Conservation (phyloP, 2,113 vertebrate species). For the Mormyrus lacerda region DNA sequence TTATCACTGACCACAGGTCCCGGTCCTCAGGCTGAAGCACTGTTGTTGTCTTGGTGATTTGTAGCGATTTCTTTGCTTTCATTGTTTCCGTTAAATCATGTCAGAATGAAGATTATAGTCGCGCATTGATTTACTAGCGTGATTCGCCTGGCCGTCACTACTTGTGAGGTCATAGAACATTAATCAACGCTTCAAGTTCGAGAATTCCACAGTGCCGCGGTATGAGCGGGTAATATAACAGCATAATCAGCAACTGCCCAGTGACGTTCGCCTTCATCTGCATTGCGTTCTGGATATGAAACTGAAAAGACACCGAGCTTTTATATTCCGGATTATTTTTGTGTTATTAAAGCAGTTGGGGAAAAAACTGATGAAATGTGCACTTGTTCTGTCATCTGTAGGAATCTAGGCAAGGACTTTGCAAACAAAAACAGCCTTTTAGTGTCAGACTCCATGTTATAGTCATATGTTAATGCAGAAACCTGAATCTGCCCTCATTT, state of each 20-base stretch:
- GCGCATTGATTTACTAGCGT: background rate
- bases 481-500: conserved; percentile 25
- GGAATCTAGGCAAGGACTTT: background rate
- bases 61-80: background rate
- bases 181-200: background rate
- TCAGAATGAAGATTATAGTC: background rate
- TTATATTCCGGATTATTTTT: background rate
- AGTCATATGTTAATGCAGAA: conserved; percentile 37
- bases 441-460: conserved; percentile 30
- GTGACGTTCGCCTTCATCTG: background rate
- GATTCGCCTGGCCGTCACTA: background rate
- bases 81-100: background rate
- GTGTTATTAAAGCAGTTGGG: background rate
- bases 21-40: background rate
- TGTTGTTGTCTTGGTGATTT: background rate
- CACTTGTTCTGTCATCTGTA: background rate
- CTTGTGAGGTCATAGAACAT: background rate
- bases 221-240: background rate
- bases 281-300: background rate
- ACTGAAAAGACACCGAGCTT: background rate
- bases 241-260: background rate
- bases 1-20: background rate
- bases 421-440: conserved; percentile 15
- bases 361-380: background rate
- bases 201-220: background rate